Evolutionary conservation across 2,113 vertebrate genomes (phyloP).

Genomic region (Formicarius rufipectus): DNA sequence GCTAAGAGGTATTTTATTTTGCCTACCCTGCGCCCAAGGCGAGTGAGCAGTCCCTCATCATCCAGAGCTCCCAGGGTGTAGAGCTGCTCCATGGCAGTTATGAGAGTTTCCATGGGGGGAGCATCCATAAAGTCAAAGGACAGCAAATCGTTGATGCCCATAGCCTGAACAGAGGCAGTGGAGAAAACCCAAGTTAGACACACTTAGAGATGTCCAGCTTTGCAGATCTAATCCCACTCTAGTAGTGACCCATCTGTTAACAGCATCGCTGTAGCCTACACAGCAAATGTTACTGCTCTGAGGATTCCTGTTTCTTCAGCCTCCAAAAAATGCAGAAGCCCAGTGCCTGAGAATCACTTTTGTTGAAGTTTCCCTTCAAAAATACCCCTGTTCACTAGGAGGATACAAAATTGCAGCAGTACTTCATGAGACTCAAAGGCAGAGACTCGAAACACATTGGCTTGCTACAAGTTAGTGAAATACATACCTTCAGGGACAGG

Average conservation of each 20-base stretch:
- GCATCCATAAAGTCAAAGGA: conserved; percentile 99
- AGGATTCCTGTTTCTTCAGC: background rate
- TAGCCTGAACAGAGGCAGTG: conserved; percentile 77
- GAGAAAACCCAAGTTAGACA: background rate
- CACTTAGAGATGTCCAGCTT: fast-evolving
- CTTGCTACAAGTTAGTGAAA: background rate
- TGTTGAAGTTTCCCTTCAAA: background rate
- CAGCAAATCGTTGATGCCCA: conserved; percentile 98
- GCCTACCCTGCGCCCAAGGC: conserved; percentile 90
- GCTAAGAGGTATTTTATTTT: background rate
- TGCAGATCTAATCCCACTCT: background rate
- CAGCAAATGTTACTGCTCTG: background rate
- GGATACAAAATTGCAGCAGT: background rate
- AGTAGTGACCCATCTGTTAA: background rate
- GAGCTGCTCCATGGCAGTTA: conserved; percentile 98
- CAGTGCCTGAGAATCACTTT: background rate
- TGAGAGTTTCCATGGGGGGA: conserved; percentile 97
- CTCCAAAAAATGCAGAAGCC: background rate
- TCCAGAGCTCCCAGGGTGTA: conserved; percentile 96
- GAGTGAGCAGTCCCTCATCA: conserved; percentile 93
- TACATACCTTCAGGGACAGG: conserved; percentile 91
- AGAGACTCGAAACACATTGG: background rate
- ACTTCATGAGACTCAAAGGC: background rate
- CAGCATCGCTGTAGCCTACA: background rate
- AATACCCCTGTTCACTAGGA: background rate